A percentile compares a stretch with the other conserved stretches of the same genome.
These are phyloP conservation scores for Pteronura brasiliensis DNA, from an alignment of 2,113 vertebrate genomes.

Conservation along the genomic window DNA sequence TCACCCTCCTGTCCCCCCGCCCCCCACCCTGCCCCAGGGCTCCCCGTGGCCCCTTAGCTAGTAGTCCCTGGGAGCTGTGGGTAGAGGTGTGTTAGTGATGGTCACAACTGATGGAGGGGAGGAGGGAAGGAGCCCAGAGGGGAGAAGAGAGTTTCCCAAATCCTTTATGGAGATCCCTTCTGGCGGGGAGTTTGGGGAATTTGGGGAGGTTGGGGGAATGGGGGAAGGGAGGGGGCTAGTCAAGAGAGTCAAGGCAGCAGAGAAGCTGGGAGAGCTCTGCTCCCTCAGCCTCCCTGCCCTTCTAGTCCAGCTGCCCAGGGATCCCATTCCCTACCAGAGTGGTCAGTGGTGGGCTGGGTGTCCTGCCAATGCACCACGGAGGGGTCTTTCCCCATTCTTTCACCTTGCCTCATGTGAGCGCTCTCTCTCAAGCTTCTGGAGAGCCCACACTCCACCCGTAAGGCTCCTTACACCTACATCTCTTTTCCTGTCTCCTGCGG, in stretches of 20 bases:
- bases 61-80: not conserved
- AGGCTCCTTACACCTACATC: not conserved
- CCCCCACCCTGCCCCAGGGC: not conserved
- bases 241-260: not conserved
- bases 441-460: not conserved
- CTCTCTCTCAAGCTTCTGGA: not conserved
- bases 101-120: not conserved
- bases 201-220: not conserved
- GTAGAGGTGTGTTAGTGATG: not conserved
- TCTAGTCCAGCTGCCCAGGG: not conserved
- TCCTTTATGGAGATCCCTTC: not conserved
- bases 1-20: not conserved
- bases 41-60: not conserved
- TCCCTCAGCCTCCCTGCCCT: not conserved
- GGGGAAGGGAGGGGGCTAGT: too few relatives aligned
- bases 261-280: not conserved
- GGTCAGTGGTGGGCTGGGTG: not conserved
- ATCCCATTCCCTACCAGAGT: not conserved
- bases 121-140: not conserved
- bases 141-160: not conserved
- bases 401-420: accelerated
- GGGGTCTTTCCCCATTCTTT: not conserved
- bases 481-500: not conserved
- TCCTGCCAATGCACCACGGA: not conserved
- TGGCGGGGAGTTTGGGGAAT: not conserved